Percentiles rank a stretch among this genome's conserved stretches.
phyloP scores from a whole-genome alignment of 1,140 invertebrate species.

The Heliconius congener region DNA sequence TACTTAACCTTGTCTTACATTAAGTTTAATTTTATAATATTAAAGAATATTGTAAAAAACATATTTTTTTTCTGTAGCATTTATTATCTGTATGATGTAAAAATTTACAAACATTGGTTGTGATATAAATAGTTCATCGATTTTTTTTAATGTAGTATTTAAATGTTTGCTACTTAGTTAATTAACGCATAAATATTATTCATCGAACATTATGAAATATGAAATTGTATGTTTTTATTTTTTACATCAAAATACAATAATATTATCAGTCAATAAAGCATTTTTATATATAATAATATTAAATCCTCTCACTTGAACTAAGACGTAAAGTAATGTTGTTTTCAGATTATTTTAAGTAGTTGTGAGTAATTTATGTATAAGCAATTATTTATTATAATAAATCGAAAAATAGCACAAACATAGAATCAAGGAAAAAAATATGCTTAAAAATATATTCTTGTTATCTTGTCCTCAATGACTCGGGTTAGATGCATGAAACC shows the following conservation, averaged over 20 bases:
- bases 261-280: not conserved
- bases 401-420: not conserved
- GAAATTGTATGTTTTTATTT: not conserved
- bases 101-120: conserved; percentile 27
- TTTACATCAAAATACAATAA: not conserved
- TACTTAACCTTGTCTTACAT: no score
- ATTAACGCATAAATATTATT: not conserved
- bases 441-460: no score
- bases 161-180: not conserved
- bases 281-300: not conserved
- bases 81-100: not conserved
- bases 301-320: not conserved
- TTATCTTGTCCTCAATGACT: no score
- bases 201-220: not conserved
- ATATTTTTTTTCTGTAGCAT: not conserved
- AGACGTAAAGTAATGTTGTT: not conserved
- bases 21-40: no score
- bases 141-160: conserved; percentile 2
- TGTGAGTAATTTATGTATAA: not conserved
- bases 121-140: conserved; percentile 30
- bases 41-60: no score
- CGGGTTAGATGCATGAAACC: no score
- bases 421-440: no score
- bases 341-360: not conserved
- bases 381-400: not conserved